Evolutionary conservation across 2,113 vertebrate genomes (phyloP).

Genomic region (Xenopus laevis): DNA sequence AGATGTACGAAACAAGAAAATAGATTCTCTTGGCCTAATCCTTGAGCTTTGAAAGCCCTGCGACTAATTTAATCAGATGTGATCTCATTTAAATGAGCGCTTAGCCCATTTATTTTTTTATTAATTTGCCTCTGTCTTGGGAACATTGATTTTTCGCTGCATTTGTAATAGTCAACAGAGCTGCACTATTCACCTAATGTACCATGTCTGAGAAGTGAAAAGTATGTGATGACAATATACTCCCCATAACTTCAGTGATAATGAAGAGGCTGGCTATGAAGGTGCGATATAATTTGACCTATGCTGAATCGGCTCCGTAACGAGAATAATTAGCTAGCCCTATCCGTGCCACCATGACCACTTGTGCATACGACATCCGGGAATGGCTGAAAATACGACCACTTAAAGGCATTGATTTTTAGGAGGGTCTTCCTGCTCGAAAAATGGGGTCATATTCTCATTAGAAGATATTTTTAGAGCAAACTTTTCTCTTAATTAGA

Average conservation of each 20-base stretch:
- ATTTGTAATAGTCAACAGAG: slow-evolving; percentile 6
- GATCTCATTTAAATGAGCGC: not conserved
- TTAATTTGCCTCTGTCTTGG: not conserved
- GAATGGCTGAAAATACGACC: too few species aligned
- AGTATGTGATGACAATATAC: not conserved
- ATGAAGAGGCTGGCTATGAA: not conserved
- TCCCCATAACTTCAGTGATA: not conserved
- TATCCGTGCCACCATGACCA: not conserved
- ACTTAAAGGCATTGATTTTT: too few species aligned
- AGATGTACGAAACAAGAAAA: not conserved
- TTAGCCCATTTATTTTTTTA: not conserved
- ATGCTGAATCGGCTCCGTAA: too few species aligned
- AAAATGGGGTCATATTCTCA: too few species aligned
- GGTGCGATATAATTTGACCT: not conserved
- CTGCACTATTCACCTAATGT: slow-evolving; percentile 18
- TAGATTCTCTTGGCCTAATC: not conserved
- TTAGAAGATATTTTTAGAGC: too few species aligned
- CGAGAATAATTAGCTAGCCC: not conserved
- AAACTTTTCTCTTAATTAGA: too few species aligned
- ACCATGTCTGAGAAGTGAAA: not conserved
- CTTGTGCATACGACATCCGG: not conserved
- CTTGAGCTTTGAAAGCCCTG: not conserved
- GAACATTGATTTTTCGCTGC: slow-evolving; percentile 23
- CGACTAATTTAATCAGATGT: not conserved
- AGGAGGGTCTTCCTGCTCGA: too few species aligned